A percentile compares a stretch with the other conserved stretches of the same genome.
These are phyloP conservation scores for Percopsis transmontana DNA, from an alignment of 2,113 vertebrate species.

Conservation along the genomic window DNA sequence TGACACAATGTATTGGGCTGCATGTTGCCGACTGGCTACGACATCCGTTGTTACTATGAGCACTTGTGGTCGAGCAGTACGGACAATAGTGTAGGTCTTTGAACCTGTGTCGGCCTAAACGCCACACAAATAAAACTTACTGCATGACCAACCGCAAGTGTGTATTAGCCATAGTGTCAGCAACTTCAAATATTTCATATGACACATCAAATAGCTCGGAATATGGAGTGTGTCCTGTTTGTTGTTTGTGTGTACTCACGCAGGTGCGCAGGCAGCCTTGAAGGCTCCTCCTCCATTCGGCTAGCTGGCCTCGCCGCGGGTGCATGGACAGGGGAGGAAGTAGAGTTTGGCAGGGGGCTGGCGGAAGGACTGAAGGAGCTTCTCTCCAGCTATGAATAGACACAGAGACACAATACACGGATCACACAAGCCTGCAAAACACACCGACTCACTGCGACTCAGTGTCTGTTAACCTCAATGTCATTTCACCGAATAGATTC, in stretches of 20 bases:
- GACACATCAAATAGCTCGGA: neutral
- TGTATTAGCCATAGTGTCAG: too few species aligned
- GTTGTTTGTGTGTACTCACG: conserved; percentile 82
- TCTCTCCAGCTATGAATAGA: conserved; percentile 93
- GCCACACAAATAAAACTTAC: conserved; percentile 18
- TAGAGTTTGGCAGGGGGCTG: conserved; percentile 89
- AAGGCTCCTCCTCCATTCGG: conserved; percentile 94
- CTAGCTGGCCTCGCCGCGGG: conserved; percentile 84
- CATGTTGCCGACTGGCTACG: too few species aligned
- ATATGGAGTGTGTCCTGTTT: conserved; percentile 23
- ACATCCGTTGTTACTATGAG: too few species aligned
- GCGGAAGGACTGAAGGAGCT: conserved; percentile 92
- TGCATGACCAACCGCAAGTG: conserved; percentile 1
- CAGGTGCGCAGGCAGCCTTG: conserved; percentile 92
- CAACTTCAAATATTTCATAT: neutral
- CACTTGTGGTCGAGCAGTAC: conserved; percentile 33
- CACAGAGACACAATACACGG: conserved; percentile 78
- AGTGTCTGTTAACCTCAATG: neutral
- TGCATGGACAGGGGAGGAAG: conserved; percentile 91
- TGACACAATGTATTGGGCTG: too few species aligned
- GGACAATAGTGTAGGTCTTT: conserved; percentile 3
- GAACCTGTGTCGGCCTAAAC: conserved; percentile 45
- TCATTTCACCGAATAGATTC: neutral
- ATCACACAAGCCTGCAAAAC: conserved; percentile 72
- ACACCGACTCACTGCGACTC: neutral